Conservation (phyloP, 1,140 invertebrate genomes). For the Heterodera schachtii region DNA sequence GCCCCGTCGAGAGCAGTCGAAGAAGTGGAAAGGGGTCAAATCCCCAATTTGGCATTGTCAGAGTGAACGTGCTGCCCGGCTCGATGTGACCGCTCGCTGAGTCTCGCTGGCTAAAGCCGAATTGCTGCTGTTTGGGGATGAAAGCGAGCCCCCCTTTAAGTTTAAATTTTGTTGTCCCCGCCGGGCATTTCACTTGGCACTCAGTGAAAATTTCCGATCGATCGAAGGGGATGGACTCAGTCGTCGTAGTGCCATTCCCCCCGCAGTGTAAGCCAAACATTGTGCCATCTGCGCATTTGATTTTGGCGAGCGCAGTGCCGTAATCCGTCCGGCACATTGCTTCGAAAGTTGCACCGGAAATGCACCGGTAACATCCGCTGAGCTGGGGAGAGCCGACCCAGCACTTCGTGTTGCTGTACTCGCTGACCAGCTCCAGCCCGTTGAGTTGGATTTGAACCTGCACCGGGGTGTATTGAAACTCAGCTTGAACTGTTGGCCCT, state of each 20-base stretch:
- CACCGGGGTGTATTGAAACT: background rate
- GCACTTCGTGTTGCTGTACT: background rate
- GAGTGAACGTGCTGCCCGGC: background rate
- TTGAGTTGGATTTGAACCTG: background rate
- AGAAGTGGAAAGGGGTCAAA: background rate
- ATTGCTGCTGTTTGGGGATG: background rate
- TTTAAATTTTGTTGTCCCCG: background rate
- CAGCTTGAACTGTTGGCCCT: background rate
- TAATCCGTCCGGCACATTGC: background rate
- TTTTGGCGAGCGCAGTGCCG: background rate
- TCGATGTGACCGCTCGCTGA: background rate
- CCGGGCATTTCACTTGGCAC: constrained; percentile 11
- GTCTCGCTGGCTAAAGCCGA: background rate
- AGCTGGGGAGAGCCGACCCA: background rate
- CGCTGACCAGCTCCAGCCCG: background rate
- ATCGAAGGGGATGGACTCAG: constrained; percentile 2
- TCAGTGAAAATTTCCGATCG: background rate
- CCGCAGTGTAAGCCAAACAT: background rate
- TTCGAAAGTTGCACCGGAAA: background rate
- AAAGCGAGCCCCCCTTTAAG: background rate
- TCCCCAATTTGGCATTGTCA: background rate
- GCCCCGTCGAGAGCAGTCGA: background rate
- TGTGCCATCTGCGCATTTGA: background rate
- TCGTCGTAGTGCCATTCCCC: background rate
- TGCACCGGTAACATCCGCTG: constrained; percentile 10